Conservation (phyloP, 1,140 invertebrate species). For the Gryllus bimaculatus region DNA sequence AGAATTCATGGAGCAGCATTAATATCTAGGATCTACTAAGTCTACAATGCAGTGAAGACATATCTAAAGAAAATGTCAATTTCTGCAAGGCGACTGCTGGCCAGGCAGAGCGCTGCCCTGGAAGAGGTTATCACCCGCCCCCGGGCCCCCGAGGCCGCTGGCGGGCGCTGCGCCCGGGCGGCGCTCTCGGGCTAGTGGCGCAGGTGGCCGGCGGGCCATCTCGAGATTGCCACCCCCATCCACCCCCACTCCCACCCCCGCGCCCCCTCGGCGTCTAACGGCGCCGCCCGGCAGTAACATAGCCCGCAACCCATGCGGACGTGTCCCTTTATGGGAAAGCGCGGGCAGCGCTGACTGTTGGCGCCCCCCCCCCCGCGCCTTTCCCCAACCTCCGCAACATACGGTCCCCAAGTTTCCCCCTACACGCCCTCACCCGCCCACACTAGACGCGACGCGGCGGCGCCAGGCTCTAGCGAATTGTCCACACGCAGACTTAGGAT, state of each 20-base stretch:
- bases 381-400: neutral
- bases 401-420: neutral
- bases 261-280: neutral
- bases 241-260: too few relatives aligned
- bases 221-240: neutral
- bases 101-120: too few relatives aligned
- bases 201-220: neutral
- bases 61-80: too few relatives aligned
- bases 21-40: too few relatives aligned
- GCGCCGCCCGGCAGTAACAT: neutral
- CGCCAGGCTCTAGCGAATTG: neutral
- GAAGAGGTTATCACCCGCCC: too few relatives aligned
- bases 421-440: neutral
- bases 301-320: neutral
- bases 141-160: too few relatives aligned
- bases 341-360: neutral
- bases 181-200: neutral
- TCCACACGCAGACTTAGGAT: neutral
- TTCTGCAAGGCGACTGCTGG: too few relatives aligned
- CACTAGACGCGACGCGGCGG: neutral
- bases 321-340: neutral
- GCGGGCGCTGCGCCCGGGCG: neutral
- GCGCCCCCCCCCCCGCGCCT: neutral
- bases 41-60: too few relatives aligned
- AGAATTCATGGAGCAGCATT: too few relatives aligned